Conservation (phyloP, 2,113 vertebrate species). For the Galemys pyrenaicus region DNA sequence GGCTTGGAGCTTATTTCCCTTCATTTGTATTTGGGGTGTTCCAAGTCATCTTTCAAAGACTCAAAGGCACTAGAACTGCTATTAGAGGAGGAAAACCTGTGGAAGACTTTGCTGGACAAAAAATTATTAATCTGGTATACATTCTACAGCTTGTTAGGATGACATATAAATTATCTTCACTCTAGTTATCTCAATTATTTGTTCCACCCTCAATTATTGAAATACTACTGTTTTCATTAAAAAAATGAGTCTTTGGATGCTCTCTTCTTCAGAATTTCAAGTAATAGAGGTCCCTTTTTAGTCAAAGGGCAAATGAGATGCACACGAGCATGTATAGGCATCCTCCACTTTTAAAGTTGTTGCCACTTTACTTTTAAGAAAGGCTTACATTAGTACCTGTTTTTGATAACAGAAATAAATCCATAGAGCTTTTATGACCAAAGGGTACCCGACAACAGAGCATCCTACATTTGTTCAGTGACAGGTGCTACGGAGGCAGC, state of each 20-base stretch:
- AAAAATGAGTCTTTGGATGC: neutral
- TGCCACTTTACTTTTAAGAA: neutral
- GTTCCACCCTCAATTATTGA: neutral
- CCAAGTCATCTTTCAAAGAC: neutral
- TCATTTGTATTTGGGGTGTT: neutral
- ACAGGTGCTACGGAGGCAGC: neutral
- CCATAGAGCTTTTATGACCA: no score
- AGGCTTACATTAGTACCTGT: neutral
- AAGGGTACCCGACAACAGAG: no score
- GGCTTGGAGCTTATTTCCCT: neutral
- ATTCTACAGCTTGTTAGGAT: neutral
- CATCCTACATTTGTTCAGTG: no score
- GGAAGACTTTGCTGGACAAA: neutral
- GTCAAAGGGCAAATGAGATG: neutral
- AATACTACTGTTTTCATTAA: neutral
- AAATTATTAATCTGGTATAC: neutral
- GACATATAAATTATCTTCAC: neutral
- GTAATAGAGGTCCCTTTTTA: neutral
- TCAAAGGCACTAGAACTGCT: neutral
- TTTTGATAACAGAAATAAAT: neutral
- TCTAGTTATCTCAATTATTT: neutral
- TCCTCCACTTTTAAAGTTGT: neutral
- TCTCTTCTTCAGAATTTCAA: conserved; percentile 12
- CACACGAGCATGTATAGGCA: neutral
- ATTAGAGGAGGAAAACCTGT: neutral